phyloP scores from a whole-genome alignment of 2,113 vertebrate genomes.

The Eulacestoma nigropectus region DNA sequence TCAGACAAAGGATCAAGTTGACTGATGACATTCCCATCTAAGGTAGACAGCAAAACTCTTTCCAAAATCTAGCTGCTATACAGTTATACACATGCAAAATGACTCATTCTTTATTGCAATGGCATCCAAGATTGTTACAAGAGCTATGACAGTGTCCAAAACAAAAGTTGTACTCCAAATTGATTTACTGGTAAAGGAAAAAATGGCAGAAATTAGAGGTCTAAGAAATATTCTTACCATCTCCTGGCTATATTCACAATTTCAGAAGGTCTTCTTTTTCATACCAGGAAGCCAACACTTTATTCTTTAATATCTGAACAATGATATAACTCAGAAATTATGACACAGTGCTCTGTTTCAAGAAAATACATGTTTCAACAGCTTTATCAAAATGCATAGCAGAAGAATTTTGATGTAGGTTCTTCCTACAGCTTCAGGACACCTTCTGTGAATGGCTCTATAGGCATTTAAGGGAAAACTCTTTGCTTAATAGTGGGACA shows the following conservation, averaged over 20 bases:
- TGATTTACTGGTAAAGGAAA: fast-evolving
- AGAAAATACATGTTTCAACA: background rate
- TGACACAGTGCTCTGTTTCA: background rate
- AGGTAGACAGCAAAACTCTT: background rate
- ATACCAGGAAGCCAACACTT: background rate
- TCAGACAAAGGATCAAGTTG: background rate
- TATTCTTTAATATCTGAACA: background rate
- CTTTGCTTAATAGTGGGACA: background rate
- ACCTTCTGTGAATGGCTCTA: background rate
- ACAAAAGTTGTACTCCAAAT: background rate
- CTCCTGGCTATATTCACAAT: background rate
- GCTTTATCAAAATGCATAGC: background rate
- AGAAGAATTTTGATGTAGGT: background rate
- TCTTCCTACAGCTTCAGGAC: background rate
- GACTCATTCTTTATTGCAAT: background rate
- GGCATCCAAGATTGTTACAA: background rate
- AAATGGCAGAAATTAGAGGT: background rate
- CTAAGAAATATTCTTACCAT: background rate
- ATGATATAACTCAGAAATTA: background rate
- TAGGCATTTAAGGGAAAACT: background rate
- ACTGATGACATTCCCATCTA: background rate
- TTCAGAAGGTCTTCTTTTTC: background rate
- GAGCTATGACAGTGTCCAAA: background rate
- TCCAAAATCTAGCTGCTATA: background rate
- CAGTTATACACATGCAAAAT: background rate